These are phyloP conservation scores for Lytechinus variegatus DNA, from an alignment of 35 echinoderm and acorn worm genomes.

Conservation along the genomic window DNA sequence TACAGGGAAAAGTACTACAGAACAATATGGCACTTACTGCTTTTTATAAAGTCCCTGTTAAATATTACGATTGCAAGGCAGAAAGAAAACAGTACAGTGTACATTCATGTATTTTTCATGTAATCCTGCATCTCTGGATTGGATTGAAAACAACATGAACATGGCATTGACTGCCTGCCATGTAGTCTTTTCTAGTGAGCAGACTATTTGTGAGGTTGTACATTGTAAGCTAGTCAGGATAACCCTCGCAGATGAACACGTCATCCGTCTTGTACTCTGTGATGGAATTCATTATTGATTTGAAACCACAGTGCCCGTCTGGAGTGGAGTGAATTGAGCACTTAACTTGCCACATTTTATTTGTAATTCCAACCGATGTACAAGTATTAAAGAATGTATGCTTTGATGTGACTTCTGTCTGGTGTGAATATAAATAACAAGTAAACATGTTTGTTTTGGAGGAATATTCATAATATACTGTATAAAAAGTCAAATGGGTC, in stretches of 20 bases:
- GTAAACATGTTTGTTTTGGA: no score
- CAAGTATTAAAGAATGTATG: background rate
- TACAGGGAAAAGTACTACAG: no score
- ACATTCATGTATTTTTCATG: no score
- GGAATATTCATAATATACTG: no score
- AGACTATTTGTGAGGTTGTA: background rate
- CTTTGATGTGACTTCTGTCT: background rate
- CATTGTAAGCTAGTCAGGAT: background rate
- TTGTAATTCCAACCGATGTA: background rate
- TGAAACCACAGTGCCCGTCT: background rate
- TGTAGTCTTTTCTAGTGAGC: background rate
- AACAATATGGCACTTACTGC: no score
- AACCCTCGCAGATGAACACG: background rate
- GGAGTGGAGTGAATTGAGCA: background rate
- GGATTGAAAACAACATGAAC: no score
- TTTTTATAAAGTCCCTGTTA: no score
- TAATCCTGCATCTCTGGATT: no score
- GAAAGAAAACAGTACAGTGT: no score
- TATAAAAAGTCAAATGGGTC: no score
- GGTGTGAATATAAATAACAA: background rate
- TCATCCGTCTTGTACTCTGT: background rate
- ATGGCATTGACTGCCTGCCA: no score
- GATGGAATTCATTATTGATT: background rate
- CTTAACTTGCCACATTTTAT: constrained; percentile 3
- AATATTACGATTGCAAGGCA: no score